Base-by-base conservation (phyloP, 2,113 vertebrate genomes). In the Spermophilus dauricus region DNA sequence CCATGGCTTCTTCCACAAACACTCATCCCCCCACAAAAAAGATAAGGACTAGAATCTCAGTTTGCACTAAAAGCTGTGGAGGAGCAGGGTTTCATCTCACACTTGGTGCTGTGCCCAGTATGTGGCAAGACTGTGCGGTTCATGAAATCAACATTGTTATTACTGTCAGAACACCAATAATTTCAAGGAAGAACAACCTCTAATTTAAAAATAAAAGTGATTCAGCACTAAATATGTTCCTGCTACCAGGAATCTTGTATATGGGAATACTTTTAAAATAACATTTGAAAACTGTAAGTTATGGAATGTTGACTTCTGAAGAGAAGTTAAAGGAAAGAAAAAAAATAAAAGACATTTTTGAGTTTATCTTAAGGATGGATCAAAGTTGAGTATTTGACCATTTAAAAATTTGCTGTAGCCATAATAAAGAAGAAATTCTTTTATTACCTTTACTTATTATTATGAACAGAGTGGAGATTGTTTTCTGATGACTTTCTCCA, bases 161-260 rank as follows among this genome's bases (percentile, higher is more conserved):
- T 96, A 97, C 88, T 86, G 92, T 97, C 84, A 37, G n/a, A 95
- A 80, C 32, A 98, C 86, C 75, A 87, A 76, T 90, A 94, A 96
- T 95, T 93, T 97, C 37, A 76, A 94, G 87, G 56, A 93, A 86
- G 86, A 97, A 92, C 39, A 97, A 97, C 80, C 51, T 48, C 69
- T 97, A 97, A 97, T 96, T 97, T 95, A 86, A 96, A 98, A 97
- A 97, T 97, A 97, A 97, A 95, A 97, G 61, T 82, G 82, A 96
- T 48, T 94, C 89, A 96, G 69, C 78, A 78, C 32, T 78, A 72
- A 95, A 91, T 80, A 86, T 92, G 45, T 89, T 84, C 30, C 39
- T 96, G 65, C 22, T 88, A 28, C 72, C 34, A 86, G 86, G 26
- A 95, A 85, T 93, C 67, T 93, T 83, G 26, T 81, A 81, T 42